Evolutionary conservation across 2,797 vertebrate genomes (phyloP).

Genomic region (Tapera naevia): DNA sequence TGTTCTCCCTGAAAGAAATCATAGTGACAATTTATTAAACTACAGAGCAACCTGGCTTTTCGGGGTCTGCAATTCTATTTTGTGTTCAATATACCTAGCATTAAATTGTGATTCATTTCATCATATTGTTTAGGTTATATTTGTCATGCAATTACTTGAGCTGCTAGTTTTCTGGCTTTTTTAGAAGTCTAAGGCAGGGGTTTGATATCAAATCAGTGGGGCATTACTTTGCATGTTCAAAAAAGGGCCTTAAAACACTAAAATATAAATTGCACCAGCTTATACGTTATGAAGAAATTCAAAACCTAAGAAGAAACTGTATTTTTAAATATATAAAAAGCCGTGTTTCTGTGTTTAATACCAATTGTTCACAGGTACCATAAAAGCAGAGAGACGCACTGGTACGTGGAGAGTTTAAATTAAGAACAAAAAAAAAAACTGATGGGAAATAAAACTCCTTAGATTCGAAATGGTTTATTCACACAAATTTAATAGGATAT

Average conservation of each 20-base stretch:
- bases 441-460: constrained; percentile 94
- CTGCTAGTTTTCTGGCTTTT: constrained; percentile 76
- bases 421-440: constrained; percentile 5
- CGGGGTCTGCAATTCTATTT: constrained; percentile 93
- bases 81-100: constrained; percentile 77
- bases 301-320: constrained; percentile 58
- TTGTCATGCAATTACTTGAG: constrained; percentile 94
- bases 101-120: constrained; percentile 83
- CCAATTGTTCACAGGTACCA: constrained; percentile 48
- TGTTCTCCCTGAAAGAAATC: constrained; percentile 99
- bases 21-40: constrained; percentile 99
- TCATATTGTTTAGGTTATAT: constrained; percentile 85
- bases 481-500: constrained; percentile 99
- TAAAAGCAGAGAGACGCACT: constrained; percentile 59
- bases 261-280: constrained; percentile 65
- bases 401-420: constrained; percentile 56
- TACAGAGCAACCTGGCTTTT: constrained; percentile 99
- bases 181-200: constrained; percentile 79
- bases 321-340: constrained; percentile 61
- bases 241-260: constrained; percentile 41
- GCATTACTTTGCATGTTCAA: constrained; percentile 86
- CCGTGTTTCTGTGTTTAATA: constrained; percentile 55
- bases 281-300: constrained; percentile 64
- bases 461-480: constrained; percentile 99
- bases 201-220: constrained; percentile 92